Evolutionary conservation across 2,888 invertebrate genomes (phyloP).

Genomic region (Sericinus montela): DNA sequence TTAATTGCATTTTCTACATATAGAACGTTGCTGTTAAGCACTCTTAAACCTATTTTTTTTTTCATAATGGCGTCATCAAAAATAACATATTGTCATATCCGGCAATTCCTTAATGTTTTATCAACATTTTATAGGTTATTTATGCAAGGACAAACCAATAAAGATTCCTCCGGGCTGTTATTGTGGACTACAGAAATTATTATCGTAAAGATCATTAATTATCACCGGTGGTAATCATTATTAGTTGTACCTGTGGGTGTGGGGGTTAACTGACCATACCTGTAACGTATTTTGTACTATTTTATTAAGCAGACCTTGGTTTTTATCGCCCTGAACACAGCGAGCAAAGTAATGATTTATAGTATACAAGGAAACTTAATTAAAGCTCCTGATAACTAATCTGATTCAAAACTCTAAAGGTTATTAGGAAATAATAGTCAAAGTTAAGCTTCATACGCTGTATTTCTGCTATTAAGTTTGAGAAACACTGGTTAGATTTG

Average conservation of each 20-base stretch:
- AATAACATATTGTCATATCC: conserved; percentile 1
- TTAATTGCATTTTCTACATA: background rate
- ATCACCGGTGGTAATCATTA: background rate
- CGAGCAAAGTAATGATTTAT: too few species aligned
- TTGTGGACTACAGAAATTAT: background rate
- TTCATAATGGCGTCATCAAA: background rate
- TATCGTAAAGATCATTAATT: background rate
- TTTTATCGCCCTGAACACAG: too few species aligned
- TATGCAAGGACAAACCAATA: conserved; percentile 1
- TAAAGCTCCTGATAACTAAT: too few species aligned
- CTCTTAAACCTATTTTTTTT: background rate
- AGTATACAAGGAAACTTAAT: too few species aligned
- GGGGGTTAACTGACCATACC: background rate
- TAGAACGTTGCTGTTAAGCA: background rate
- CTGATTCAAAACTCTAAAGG: too few species aligned
- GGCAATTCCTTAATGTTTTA: conserved; percentile 1
- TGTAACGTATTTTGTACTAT: too few species aligned
- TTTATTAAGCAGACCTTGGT: too few species aligned
- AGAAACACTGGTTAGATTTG: too few species aligned
- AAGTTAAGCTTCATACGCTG: too few species aligned
- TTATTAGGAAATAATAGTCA: too few species aligned
- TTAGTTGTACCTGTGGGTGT: background rate
- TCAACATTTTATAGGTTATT: background rate
- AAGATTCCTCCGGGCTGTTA: background rate
- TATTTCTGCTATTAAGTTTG: too few species aligned